phyloP scores from a whole-genome alignment of 2,113 vertebrate genomes.

The Laterallus jamaicensis region DNA sequence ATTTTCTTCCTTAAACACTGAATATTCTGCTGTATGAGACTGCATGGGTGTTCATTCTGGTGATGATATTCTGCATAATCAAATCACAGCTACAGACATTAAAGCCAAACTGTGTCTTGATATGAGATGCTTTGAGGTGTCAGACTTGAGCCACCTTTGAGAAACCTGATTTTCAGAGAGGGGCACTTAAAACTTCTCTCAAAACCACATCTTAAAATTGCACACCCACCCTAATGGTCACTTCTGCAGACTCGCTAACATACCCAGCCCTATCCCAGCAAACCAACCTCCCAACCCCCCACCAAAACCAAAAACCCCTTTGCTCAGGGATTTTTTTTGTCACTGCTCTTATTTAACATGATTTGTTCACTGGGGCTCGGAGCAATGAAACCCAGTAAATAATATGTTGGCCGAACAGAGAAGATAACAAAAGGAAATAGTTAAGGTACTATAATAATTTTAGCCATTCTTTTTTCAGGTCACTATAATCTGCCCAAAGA shows the following conservation, averaged over 20 bases:
- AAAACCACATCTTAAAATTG: background rate
- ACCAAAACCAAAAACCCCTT: background rate
- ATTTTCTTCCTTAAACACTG: background rate
- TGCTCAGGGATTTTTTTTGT: background rate
- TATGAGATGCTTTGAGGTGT: background rate
- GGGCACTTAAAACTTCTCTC: background rate
- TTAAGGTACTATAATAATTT: constrained; percentile 84
- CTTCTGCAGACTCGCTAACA: background rate
- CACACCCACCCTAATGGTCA: background rate
- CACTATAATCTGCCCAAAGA: constrained; percentile 86
- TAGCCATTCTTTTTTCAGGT: constrained; percentile 81
- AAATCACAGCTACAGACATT: background rate
- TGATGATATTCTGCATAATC: background rate
- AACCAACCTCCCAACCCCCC: background rate
- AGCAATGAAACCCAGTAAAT: constrained; percentile 51
- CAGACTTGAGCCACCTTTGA: background rate
- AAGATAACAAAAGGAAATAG: constrained; percentile 79
- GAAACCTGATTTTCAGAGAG: background rate
- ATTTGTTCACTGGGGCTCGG: constrained; percentile 15
- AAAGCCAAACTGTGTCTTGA: background rate
- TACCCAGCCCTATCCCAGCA: background rate
- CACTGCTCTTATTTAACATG: background rate
- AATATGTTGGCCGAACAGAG: constrained; percentile 40
- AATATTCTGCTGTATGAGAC: background rate
- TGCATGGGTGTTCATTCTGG: background rate